These are phyloP conservation scores for Miniopterus natalensis DNA, from an alignment of 2,113 vertebrate genomes.

Conservation along the genomic window DNA sequence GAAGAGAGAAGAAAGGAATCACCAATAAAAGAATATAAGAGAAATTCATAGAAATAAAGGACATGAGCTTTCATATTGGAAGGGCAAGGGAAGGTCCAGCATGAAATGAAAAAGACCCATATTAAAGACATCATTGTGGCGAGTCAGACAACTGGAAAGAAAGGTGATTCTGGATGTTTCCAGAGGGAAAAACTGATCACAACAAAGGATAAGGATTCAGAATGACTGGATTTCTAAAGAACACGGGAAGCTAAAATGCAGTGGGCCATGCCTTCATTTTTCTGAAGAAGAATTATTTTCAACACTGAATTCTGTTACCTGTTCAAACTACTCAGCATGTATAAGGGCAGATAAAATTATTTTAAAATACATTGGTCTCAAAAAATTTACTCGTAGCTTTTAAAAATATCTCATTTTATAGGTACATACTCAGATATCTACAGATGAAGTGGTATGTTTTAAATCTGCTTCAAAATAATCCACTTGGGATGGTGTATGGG, in stretches of 20 bases:
- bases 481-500: neutral
- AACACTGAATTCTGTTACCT: neutral
- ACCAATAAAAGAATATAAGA: neutral
- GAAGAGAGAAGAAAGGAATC: constrained; percentile 4
- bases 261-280: neutral
- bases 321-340: neutral
- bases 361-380: constrained; percentile 24
- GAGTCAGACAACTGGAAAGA: neutral
- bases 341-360: neutral
- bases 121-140: neutral
- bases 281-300: constrained; percentile 38
- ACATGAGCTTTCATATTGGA: neutral
- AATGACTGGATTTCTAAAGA: neutral
- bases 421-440: neutral
- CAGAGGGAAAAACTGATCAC: neutral
- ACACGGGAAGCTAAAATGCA: neutral
- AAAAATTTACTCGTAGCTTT: neutral
- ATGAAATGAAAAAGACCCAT: neutral
- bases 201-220: neutral
- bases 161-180: constrained; percentile 10
- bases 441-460: neutral
- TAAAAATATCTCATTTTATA: neutral
- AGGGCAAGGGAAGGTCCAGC: neutral
- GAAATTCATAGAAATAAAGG: neutral
- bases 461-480: neutral